These are phyloP conservation scores for Holacanthus passer DNA, from an alignment of 2,113 vertebrate species.

Conservation along the genomic window DNA sequence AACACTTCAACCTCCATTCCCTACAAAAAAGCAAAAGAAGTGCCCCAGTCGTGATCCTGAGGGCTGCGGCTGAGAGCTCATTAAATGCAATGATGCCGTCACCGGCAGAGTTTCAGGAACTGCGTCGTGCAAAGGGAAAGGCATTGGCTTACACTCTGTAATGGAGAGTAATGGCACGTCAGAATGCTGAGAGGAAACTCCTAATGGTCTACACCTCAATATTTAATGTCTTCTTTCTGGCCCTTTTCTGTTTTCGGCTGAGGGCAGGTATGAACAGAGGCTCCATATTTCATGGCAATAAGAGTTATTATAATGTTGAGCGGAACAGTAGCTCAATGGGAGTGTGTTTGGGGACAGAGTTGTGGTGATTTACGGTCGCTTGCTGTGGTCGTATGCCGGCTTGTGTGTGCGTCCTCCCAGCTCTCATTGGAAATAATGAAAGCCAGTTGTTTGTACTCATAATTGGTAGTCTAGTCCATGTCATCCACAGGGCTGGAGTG, in stretches of 20 bases:
- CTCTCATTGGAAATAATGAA: conserved; percentile 32
- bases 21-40: conserved; percentile 21
- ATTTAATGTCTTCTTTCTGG: conserved; percentile 78
- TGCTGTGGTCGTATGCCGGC: neutral
- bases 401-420: conserved; percentile 7
- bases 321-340: conserved; percentile 44
- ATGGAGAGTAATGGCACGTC: conserved; percentile 74
- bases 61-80: conserved; percentile 51
- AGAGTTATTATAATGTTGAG: conserved; percentile 63
- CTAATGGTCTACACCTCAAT: conserved; percentile 79
- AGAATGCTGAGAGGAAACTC: conserved; percentile 74
- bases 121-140: conserved; percentile 33
- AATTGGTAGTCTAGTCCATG: conserved; percentile 21
- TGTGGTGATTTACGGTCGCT: conserved; percentile 47
- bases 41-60: conserved; percentile 1
- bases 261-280: conserved; percentile 59
- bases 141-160: conserved; percentile 63
- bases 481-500: neutral
- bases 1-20: conserved; percentile 32
- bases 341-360: conserved; percentile 46
- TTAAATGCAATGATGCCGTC: conserved; percentile 63
- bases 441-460: conserved; percentile 17
- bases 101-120: conserved; percentile 62
- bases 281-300: conserved; percentile 64
- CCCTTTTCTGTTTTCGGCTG: conserved; percentile 67